Conservation (phyloP, 2,888 invertebrate genomes). For the Phortica okadai region DNA sequence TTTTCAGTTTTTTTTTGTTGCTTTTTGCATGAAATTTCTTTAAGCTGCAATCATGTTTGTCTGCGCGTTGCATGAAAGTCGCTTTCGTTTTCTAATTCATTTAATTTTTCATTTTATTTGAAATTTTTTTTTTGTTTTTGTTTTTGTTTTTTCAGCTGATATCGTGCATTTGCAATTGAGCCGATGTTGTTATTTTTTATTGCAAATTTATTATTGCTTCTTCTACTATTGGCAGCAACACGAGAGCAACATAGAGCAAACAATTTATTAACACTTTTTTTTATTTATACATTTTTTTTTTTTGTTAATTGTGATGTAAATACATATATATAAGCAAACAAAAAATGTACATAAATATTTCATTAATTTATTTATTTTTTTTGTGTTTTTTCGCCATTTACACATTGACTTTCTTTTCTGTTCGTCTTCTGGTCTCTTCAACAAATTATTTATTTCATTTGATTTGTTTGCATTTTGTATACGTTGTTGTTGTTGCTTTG, state of each 20-base stretch:
- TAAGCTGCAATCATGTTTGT: slow-evolving; percentile 1
- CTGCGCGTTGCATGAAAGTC: slow-evolving; percentile 24
- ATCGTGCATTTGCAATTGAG: slow-evolving; percentile 1
- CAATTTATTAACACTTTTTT: neutral
- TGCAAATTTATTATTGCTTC: neutral
- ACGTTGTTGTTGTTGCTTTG: neutral
- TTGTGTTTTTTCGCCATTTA: neutral
- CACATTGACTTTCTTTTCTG: slow-evolving; percentile 19
- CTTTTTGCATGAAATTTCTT: neutral
- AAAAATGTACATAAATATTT: neutral
- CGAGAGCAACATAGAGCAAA: neutral
- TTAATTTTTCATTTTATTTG: slow-evolving; percentile 10
- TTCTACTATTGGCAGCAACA: neutral
- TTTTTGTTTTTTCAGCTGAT: neutral
- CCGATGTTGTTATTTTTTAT: neutral
- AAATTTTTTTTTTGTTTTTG: neutral
- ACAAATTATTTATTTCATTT: neutral
- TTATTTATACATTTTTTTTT: neutral
- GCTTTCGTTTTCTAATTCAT: slow-evolving; percentile 23
- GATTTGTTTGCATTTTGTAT: neutral
- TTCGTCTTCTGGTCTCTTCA: neutral
- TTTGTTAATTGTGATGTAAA: neutral
- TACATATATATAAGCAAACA: too few species aligned
- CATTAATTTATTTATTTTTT: too few species aligned
- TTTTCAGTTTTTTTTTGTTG: neutral